Percentiles rank a stretch among this genome's conserved stretches.
These are phyloP conservation scores for Drymonia ruficornis DNA, from an alignment of 2,888 invertebrate genomes.

Conservation along the genomic window DNA sequence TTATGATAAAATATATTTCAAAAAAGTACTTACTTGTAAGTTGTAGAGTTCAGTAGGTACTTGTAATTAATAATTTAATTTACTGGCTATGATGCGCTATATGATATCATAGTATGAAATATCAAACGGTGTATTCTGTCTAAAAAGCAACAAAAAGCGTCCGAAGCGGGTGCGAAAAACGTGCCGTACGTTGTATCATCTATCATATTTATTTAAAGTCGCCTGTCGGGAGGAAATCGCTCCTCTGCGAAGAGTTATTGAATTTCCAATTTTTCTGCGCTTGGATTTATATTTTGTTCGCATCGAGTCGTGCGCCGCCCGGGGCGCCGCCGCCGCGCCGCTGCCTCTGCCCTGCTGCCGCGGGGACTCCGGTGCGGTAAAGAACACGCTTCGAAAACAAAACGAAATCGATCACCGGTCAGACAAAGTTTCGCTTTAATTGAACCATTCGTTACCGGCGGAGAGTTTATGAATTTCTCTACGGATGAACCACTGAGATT, in stretches of 20 bases:
- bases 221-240: constrained; percentile 47
- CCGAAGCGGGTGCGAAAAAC: constrained; percentile 15
- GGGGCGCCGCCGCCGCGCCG: constrained; percentile 34
- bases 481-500: constrained; percentile 13
- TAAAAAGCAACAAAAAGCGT: too few relatives aligned
- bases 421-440: constrained; percentile 34
- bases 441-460: constrained; percentile 30
- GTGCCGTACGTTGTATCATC: constrained; percentile 40
- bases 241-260: constrained; percentile 54
- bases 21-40: too few relatives aligned
- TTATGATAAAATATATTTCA: too few relatives aligned
- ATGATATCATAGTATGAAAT: too few relatives aligned
- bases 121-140: too few relatives aligned
- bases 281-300: constrained; percentile 51
- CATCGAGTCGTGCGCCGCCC: constrained; percentile 23
- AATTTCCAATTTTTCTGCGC: constrained; percentile 57
- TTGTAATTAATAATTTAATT: too few relatives aligned
- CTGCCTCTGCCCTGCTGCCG: constrained; percentile 35
- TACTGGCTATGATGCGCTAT: too few relatives aligned
- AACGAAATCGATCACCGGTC: constrained; percentile 32
- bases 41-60: too few relatives aligned
- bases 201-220: constrained; percentile 58
- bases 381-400: constrained; percentile 33
- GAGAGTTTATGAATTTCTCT: constrained; percentile 25
- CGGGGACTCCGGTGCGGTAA: constrained; percentile 14